These are phyloP conservation scores for Myanophis thanlyinensis DNA, from an alignment of 2,113 vertebrate species.

Conservation along the genomic window DNA sequence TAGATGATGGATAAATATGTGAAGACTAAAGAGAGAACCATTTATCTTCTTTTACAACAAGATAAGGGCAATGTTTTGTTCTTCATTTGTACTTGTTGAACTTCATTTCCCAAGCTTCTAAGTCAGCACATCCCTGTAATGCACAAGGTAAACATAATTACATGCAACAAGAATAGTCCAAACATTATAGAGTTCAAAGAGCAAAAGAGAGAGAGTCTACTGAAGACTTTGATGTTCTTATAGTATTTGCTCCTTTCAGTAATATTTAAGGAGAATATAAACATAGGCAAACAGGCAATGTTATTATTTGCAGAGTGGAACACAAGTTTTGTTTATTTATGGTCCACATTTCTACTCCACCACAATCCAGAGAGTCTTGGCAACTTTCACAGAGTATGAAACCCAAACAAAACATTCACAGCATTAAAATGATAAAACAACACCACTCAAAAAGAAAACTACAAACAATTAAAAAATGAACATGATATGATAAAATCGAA, in stretches of 20 bases:
- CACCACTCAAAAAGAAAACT: background rate
- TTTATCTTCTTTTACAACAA: background rate
- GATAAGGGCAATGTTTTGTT: background rate
- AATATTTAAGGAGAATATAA: background rate
- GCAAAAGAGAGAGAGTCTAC: background rate
- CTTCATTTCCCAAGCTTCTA: background rate
- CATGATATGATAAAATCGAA: background rate
- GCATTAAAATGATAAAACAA: background rate
- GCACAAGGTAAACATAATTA: background rate
- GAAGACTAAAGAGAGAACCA: background rate
- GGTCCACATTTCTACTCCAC: background rate
- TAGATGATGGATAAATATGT: background rate
- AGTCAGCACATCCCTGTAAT: background rate
- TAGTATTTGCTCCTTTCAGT: background rate
- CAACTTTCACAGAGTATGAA: background rate
- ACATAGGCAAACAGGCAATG: background rate
- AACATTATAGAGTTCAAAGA: background rate
- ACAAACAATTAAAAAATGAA: background rate
- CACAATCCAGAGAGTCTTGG: background rate
- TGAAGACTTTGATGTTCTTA: background rate
- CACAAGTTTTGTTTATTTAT: background rate
- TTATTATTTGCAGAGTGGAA: background rate
- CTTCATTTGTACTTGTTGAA: background rate
- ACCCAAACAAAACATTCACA: background rate
- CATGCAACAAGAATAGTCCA: background rate